Base-by-base conservation (phyloP, 2,888 invertebrate genomes). In the Nezara viridula region DNA sequence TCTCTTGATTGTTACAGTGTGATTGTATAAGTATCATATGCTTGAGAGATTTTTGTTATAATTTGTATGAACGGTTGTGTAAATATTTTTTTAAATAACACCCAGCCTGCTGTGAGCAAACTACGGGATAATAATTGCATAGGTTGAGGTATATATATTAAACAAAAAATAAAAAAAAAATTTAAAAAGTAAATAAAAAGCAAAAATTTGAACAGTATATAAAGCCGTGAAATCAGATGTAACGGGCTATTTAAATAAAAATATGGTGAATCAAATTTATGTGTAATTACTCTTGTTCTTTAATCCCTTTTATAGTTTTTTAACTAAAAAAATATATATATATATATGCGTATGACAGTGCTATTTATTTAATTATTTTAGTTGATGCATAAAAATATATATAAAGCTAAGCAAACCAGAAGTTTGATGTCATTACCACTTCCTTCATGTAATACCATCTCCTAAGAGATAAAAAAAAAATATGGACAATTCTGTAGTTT, bases 111-210 rank as follows among this genome's bases (percentile, higher is more conserved):
- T 88, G 88, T 88, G 88, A 88, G 88, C 55, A 81, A 60, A 88
- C n/a, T 49, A 88, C 49, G 88, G 88, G 88, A 88, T 88, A 88
- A 88, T 88, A 88, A 88, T 81, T 88, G 77, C 88, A 88, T 85
- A 85, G 88, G 88, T 88, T 88, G 88, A 88, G 88, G 88, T 52
- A 55, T 85, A 73, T 60, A 81, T 49, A 47, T 24, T n/a, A 77
- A 81, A 60, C 32, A n/a, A n/a, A 47, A 81, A 44, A n/a, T 7
- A 9, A 44, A 81, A 81, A 81, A 81, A 50, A 85, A 60, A 88
- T 24, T 7, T 44, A 7, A 1, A n/a, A 44, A 81, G n/a, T n/a
- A n/a, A 47, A 81, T 44, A 1, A 77, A 77, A 77, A 77, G 24
- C 0, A 81, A 81, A 81, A 47, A 24, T 81, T 81, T 44, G 12